Conservation (phyloP, 2,797 vertebrate genomes). For the Helostoma temminkii region DNA sequence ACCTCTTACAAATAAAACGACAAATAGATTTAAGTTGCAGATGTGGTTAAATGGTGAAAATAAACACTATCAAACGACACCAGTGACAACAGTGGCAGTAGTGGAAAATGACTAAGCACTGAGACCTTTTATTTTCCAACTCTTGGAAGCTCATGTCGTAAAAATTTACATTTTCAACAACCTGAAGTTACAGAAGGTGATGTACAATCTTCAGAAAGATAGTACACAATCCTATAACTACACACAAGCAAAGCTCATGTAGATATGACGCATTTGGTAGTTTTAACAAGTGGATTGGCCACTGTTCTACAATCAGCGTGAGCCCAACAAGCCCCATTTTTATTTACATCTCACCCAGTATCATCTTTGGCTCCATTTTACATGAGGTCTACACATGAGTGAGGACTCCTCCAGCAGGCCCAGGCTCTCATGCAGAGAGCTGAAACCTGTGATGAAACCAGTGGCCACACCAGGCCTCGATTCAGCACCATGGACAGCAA, state of each 20-base stretch:
- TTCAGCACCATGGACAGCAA: constrained; percentile 84
- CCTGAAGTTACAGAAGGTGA: background rate
- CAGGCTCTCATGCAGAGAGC: constrained; percentile 29
- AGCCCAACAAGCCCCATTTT: constrained; percentile 30
- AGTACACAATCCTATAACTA: background rate
- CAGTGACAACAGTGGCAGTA: background rate
- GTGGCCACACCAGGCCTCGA: constrained; percentile 72
- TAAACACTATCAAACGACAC: background rate
- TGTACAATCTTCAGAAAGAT: background rate
- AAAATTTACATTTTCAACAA: background rate
- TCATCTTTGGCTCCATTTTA: constrained; percentile 47
- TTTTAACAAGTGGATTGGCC: background rate
- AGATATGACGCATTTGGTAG: background rate
- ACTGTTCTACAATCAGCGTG: constrained; percentile 45
- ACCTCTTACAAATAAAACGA: background rate
- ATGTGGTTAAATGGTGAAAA: background rate
- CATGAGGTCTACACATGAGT: constrained; percentile 14
- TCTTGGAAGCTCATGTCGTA: background rate
- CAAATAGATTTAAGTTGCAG: no score
- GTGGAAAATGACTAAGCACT: background rate
- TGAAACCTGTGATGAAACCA: constrained; percentile 64
- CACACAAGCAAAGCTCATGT: constrained; percentile 1
- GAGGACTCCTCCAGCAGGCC: constrained; percentile 40
- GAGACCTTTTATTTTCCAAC: background rate
- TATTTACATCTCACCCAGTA: constrained; percentile 41